These are phyloP conservation scores for Natrix natrix DNA, from an alignment of 2,797 vertebrate genomes.

Conservation along the genomic window DNA sequence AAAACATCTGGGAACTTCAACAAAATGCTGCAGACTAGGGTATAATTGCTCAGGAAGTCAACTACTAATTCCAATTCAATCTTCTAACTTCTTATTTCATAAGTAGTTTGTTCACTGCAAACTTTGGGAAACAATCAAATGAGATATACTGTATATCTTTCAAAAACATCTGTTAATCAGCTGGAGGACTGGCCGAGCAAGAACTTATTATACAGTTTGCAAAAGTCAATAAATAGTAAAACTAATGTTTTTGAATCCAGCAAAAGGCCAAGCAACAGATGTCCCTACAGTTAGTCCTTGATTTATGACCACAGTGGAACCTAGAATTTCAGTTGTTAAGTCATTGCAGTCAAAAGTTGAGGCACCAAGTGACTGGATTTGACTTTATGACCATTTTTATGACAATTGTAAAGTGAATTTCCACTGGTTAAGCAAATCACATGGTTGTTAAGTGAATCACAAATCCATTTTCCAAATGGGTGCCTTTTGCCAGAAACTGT, in stretches of 20 bases:
- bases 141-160: background rate
- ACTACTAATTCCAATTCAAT: background rate
- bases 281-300: background rate
- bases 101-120: background rate
- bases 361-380: background rate
- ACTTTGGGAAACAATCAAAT: background rate
- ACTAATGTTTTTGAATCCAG: slow-evolving; percentile 27
- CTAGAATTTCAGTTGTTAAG: background rate
- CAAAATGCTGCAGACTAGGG: background rate
- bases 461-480: background rate
- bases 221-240: slow-evolving; percentile 14
- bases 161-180: background rate
- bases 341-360: background rate
- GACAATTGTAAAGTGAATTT: background rate
- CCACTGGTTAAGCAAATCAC: background rate
- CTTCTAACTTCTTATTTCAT: background rate
- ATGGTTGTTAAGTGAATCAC: background rate
- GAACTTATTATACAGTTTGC: background rate
- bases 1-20: background rate
- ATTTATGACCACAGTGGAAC: background rate
- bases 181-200: background rate
- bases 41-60: background rate
- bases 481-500: background rate
- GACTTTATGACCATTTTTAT: background rate
- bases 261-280: background rate